A percentile compares a stretch with the other conserved stretches of the same genome.
These are phyloP conservation scores for Dermatemys mawii DNA, from an alignment of 2,113 vertebrate species.

Conservation along the genomic window DNA sequence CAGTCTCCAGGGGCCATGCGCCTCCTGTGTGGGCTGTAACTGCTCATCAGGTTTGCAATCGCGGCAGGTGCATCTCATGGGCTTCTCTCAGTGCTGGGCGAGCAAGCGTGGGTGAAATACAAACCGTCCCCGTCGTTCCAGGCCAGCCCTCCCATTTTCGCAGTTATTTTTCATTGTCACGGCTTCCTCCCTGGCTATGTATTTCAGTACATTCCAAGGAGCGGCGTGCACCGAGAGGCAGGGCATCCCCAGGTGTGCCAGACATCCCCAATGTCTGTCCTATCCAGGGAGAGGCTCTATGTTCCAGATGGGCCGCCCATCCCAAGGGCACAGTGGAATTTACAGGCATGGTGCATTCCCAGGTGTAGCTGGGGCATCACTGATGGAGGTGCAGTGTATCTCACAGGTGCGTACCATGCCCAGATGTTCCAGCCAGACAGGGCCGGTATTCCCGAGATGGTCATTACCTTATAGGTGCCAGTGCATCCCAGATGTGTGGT, in stretches of 20 bases:
- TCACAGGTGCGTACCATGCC: neutral
- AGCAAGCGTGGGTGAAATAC: too few relatives aligned
- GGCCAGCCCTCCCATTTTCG: too few relatives aligned
- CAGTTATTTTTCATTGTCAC: too few relatives aligned
- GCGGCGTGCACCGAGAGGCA: too few relatives aligned
- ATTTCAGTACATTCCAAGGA: neutral
- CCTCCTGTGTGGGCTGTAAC: neutral
- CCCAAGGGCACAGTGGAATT: neutral
- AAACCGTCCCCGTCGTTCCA: too few relatives aligned
- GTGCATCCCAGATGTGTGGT: neutral
- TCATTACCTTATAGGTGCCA: rapidly evolving
- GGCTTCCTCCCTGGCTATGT: neutral
- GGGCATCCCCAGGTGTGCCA: neutral
- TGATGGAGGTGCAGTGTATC: neutral
- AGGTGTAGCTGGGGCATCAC: neutral
- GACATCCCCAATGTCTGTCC: too few relatives aligned
- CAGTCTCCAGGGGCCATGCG: rapidly evolving
- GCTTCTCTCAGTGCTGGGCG: neutral
- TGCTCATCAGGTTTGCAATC: neutral
- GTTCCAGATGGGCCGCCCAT: neutral
- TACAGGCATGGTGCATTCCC: neutral
- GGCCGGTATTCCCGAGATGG: neutral
- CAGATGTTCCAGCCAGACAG: neutral
- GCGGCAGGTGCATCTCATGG: rapidly evolving
- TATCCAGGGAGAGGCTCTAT: neutral